Evolutionary conservation across 2,888 invertebrate species (phyloP).

Genomic region (Margaritifera margaritifera): DNA sequence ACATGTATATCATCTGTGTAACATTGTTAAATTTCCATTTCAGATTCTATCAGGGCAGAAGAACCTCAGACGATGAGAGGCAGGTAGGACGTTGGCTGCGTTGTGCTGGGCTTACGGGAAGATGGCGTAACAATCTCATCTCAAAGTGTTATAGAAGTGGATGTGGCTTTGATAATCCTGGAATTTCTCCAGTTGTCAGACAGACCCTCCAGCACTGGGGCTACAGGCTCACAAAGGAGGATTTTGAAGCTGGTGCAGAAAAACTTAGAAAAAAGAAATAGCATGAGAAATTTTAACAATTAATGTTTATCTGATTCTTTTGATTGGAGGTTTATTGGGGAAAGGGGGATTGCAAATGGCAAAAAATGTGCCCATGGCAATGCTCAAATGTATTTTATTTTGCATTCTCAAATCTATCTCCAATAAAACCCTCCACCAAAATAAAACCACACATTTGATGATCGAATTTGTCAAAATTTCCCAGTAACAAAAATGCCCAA

Average conservation of each 20-base stretch:
- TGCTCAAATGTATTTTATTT: no score
- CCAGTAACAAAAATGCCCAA: no score
- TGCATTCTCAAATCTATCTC: no score
- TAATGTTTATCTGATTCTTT: no score
- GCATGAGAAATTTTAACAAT: conserved; percentile 6
- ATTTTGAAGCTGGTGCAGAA: conserved; percentile 52
- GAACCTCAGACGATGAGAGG: conserved; percentile 57
- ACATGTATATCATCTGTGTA: no score
- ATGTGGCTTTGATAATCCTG: conserved; percentile 48
- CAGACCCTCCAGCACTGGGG: conserved; percentile 66
- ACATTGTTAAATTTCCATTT: background rate
- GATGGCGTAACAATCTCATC: conserved; percentile 62
- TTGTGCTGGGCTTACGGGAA: conserved; percentile 57
- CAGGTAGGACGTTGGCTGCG: conserved; percentile 62
- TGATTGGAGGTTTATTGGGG: no score
- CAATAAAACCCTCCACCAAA: no score
- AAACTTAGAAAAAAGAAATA: conserved; percentile 45
- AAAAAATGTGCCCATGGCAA: no score
- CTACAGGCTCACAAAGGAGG: conserved; percentile 54
- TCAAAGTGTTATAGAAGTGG: conserved; percentile 58
- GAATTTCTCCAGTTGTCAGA: conserved; percentile 59
- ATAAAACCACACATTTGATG: no score
- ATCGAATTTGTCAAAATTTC: no score
- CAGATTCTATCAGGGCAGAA: conserved; percentile 60
- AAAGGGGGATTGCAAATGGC: no score